Conservation (phyloP, 2,797 vertebrate species). For the Tauraco hartlaubi region DNA sequence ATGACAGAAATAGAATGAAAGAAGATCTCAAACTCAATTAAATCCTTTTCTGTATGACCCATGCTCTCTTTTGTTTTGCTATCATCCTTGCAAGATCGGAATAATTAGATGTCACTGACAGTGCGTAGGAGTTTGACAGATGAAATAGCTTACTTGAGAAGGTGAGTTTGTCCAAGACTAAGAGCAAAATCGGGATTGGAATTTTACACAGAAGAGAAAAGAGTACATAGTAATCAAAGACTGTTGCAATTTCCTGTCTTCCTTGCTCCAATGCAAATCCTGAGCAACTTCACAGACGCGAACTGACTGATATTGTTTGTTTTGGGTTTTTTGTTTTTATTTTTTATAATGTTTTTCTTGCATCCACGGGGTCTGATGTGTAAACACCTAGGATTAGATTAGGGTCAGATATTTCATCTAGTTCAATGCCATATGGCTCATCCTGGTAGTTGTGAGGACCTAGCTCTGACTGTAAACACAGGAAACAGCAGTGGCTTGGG, state of each 20-base stretch:
- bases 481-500: background rate
- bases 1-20: background rate
- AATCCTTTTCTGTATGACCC: background rate
- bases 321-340: background rate
- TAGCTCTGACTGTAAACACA: background rate
- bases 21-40: background rate
- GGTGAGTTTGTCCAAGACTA: background rate
- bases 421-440: background rate
- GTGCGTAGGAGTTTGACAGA: background rate
- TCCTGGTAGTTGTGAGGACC: background rate
- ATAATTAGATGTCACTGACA: background rate
- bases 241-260: background rate
- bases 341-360: background rate
- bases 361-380: background rate
- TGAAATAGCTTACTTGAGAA: background rate
- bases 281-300: background rate
- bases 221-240: background rate
- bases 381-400: background rate
- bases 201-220: background rate
- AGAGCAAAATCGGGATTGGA: background rate
- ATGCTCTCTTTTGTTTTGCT: constrained; percentile 3
- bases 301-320: background rate
- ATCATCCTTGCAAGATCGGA: background rate
- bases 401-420: background rate
- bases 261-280: background rate